Evolutionary conservation across 2,888 invertebrate genomes (phyloP).

Genomic region (Belgica antarctica): DNA sequence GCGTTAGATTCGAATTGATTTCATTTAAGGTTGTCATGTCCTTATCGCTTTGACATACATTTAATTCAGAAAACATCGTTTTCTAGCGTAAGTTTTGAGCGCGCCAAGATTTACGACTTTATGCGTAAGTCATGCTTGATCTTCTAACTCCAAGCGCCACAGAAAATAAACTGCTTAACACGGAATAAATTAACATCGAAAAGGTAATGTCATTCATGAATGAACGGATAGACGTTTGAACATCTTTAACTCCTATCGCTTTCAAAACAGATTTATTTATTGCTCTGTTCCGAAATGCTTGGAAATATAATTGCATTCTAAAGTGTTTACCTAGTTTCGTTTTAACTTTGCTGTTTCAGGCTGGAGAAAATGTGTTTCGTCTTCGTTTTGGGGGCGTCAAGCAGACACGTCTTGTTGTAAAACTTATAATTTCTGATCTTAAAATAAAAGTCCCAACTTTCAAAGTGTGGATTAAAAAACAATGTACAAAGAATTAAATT

Average conservation of each 20-base stretch:
- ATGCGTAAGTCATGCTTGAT: not conserved
- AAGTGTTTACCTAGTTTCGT: constrained; percentile 19
- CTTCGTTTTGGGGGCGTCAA: not conserved
- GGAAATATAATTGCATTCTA: constrained; percentile 9
- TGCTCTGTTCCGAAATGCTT: constrained; percentile 4
- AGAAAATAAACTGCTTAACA: not conserved
- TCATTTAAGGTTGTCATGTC: constrained; percentile 29
- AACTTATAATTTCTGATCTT: no score
- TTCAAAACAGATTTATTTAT: constrained; percentile 14
- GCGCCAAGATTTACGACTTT: constrained; percentile 23
- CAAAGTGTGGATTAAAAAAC: no score
- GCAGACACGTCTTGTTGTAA: not conserved
- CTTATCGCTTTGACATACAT: constrained; percentile 40
- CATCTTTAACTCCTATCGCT: constrained; percentile 5
- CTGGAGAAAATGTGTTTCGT: not conserved
- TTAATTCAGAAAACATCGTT: constrained; percentile 17
- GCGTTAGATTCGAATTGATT: not conserved
- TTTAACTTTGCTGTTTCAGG: constrained; percentile 15
- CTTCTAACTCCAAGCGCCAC: constrained; percentile 14
- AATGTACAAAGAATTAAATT: not conserved
- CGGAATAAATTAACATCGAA: constrained; percentile 28
- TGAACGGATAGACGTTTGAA: constrained; percentile 1
- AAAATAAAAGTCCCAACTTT: no score
- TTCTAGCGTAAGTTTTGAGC: not conserved
- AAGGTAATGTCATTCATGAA: constrained; percentile 19